These are phyloP conservation scores for Platycercus adscitus DNA, from an alignment of 2,113 vertebrate genomes.

Conservation along the genomic window DNA sequence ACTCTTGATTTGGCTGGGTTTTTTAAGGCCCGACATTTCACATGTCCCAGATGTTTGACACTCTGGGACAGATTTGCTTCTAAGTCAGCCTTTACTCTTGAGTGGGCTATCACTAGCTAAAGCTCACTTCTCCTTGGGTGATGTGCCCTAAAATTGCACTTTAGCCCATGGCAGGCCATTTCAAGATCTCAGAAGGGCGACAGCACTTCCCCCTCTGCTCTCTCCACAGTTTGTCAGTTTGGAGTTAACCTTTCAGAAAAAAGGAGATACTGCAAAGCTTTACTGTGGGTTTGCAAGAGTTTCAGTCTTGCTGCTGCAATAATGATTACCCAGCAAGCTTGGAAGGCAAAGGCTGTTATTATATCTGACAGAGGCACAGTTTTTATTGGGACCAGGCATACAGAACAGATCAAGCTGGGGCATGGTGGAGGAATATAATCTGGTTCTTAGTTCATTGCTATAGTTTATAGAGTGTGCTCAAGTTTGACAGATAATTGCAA, in stretches of 20 bases:
- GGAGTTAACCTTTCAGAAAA: constrained; percentile 9
- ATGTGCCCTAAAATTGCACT: not conserved
- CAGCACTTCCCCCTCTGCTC: not conserved
- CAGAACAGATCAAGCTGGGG: not conserved
- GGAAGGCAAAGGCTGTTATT: constrained; percentile 20
- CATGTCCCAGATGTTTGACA: not conserved
- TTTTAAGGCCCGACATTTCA: not conserved
- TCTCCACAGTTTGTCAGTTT: not conserved
- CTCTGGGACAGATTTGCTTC: not conserved
- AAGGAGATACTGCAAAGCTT: not conserved
- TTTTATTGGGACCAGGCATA: constrained; percentile 18
- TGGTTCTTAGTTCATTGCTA: not conserved
- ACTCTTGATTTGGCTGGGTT: not conserved
- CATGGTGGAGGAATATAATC: not conserved
- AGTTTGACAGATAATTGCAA: not conserved
- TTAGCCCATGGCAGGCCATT: not conserved
- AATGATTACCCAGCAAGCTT: constrained; percentile 18
- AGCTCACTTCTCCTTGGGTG: not conserved
- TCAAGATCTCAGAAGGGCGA: not conserved
- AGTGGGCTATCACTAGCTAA: not conserved
- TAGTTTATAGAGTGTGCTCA: not conserved
- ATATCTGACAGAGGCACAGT: not conserved
- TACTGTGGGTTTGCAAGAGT: not conserved
- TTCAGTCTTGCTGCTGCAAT: not conserved
- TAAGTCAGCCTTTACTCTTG: not conserved